Evolutionary conservation across 2,797 vertebrate genomes (phyloP).

Genomic region (Labeo calbasu): DNA sequence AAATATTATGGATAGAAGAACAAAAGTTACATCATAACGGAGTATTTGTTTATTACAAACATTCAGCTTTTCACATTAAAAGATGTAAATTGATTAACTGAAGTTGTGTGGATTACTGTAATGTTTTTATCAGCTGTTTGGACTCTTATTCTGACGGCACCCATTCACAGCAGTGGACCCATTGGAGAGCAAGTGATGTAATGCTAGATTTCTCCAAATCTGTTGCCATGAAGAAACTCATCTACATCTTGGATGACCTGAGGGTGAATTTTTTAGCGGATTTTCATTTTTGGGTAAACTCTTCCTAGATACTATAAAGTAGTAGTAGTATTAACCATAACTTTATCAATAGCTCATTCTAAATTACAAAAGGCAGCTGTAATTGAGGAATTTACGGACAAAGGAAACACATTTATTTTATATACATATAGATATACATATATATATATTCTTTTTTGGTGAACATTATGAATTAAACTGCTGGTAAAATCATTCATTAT

Average conservation of each 20-base stretch:
- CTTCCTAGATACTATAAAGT: background rate
- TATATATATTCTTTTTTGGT: background rate
- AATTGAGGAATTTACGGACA: background rate
- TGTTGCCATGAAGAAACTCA: background rate
- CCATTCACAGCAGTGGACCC: background rate
- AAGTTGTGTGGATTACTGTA: background rate
- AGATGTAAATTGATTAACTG: background rate
- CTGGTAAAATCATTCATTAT: background rate
- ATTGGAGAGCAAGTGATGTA: background rate
- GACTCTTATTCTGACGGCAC: background rate
- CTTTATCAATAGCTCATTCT: background rate
- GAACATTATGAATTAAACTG: conserved; percentile 4
- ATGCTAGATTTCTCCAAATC: background rate
- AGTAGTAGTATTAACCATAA: background rate
- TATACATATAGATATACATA: too few species aligned
- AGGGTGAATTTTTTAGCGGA: too few species aligned
- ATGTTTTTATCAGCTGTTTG: background rate
- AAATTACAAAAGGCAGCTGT: background rate
- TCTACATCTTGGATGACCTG: too few species aligned
- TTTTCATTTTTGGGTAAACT: background rate
- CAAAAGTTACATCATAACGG: background rate
- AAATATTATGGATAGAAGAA: background rate
- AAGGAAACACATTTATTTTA: background rate
- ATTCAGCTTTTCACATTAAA: background rate
- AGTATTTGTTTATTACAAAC: background rate